Percentiles rank a stretch among this genome's conserved stretches.
Evolutionary conservation across 2,888 invertebrate species (phyloP).

Genomic region (Agrotis ipsilon): DNA sequence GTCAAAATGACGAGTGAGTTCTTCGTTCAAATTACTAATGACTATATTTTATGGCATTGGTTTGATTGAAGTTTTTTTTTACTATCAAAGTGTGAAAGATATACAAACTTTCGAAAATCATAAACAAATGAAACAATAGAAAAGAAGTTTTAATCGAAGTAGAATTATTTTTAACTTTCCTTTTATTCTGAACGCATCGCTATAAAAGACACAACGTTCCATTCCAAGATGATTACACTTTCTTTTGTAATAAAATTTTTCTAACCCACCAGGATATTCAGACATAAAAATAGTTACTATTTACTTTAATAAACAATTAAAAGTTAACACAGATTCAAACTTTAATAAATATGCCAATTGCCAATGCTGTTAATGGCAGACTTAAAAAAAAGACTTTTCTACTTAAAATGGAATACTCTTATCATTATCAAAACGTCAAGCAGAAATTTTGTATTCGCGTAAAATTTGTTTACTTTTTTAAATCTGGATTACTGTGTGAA

Average conservation of each 20-base stretch:
- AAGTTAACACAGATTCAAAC: neutral
- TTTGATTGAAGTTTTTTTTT: constrained; percentile 27
- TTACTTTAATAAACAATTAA: neutral
- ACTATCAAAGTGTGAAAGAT: constrained; percentile 2
- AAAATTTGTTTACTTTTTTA: constrained; percentile 33
- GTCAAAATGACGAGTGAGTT: constrained; percentile 78
- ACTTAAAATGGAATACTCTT: constrained; percentile 24
- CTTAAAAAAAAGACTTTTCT: too few relatives aligned
- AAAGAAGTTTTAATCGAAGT: neutral
- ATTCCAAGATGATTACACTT: too few relatives aligned
- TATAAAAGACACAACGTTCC: neutral
- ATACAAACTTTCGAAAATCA: constrained; percentile 22
- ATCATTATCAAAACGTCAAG: constrained; percentile 19
- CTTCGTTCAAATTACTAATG: constrained; percentile 69
- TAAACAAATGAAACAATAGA: neutral
- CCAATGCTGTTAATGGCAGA: neutral
- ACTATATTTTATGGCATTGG: constrained; percentile 52
- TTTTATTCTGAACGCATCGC: constrained; percentile 32
- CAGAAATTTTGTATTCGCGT: neutral
- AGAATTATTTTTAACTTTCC: neutral
- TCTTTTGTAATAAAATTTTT: too few relatives aligned
- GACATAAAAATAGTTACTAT: neutral
- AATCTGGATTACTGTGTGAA: neutral
- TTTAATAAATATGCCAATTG: neutral
- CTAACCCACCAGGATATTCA: too few relatives aligned